Conservation (phyloP, 2,113 vertebrate species). For the Crypturellus undulatus region DNA sequence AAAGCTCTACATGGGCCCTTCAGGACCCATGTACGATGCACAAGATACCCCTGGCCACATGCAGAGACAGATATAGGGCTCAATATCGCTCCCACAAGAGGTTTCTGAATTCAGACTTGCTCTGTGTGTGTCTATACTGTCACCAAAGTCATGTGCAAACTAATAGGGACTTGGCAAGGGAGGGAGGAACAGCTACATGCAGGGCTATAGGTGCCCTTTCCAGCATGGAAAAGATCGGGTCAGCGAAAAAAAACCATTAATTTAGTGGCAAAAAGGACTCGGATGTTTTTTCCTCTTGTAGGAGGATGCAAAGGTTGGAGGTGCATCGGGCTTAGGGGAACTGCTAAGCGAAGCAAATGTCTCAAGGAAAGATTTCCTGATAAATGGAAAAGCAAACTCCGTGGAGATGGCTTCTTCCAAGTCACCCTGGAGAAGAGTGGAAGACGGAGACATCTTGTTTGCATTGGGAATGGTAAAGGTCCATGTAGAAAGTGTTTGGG, state of each 20-base stretch:
- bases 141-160: background rate
- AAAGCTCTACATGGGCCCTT: background rate
- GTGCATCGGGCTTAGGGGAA: background rate
- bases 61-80: background rate
- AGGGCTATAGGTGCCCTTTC: background rate
- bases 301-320: background rate
- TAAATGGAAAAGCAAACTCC: background rate
- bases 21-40: background rate
- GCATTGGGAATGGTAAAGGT: background rate
- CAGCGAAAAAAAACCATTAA: background rate
- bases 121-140: background rate
- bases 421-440: background rate
- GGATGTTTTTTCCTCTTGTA: background rate
- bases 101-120: background rate
- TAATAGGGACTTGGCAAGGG: rapidly evolving
- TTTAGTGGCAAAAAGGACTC: background rate
- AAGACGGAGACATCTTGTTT: rapidly evolving
- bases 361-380: background rate
- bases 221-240: background rate
- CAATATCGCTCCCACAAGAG: background rate
- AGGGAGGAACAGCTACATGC: no score
- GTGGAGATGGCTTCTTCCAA: background rate
- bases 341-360: background rate
- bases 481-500: background rate
- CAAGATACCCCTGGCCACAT: rapidly evolving